phyloP scores from a whole-genome alignment of 2,888 invertebrate species.

The Teinopalpus imperialis region DNA sequence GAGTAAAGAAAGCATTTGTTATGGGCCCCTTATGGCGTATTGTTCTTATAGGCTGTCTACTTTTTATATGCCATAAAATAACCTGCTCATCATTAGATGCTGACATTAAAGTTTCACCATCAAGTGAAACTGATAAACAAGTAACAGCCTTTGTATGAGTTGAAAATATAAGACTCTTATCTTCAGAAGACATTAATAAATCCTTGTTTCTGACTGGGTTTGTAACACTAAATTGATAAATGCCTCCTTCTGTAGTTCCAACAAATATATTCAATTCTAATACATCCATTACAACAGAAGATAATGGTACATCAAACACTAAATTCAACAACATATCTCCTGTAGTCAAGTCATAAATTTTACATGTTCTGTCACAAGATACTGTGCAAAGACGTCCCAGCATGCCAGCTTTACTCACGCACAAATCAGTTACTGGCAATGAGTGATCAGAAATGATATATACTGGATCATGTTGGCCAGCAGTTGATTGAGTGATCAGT shows the following conservation, averaged over 20 bases:
- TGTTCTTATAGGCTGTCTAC: constrained; percentile 87
- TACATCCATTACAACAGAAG: constrained; percentile 85
- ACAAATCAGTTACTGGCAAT: constrained; percentile 89
- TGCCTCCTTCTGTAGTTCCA: constrained; percentile 87
- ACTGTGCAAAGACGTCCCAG: constrained; percentile 88
- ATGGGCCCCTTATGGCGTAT: constrained; percentile 88
- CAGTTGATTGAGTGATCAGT: constrained; percentile 69
- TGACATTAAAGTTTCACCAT: constrained; percentile 87
- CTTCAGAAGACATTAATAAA: constrained; percentile 82
- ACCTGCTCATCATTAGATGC: constrained; percentile 89
- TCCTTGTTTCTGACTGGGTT: constrained; percentile 86
- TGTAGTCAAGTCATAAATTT: constrained; percentile 88
- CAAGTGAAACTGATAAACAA: constrained; percentile 87
- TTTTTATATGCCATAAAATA: constrained; percentile 90
- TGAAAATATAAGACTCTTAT: constrained; percentile 73
- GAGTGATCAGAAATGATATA: constrained; percentile 91
- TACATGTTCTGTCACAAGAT: constrained; percentile 91
- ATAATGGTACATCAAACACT: constrained; percentile 87
- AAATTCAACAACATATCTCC: constrained; percentile 88
- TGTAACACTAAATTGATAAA: constrained; percentile 85
- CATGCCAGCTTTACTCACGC: constrained; percentile 86
- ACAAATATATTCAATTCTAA: constrained; percentile 88
- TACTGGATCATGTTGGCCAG: constrained; percentile 83
- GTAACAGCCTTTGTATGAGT: constrained; percentile 88
- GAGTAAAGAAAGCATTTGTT: constrained; percentile 86